phyloP scores from a whole-genome alignment of 2,113 vertebrate genomes.

The Tautogolabrus adspersus region DNA sequence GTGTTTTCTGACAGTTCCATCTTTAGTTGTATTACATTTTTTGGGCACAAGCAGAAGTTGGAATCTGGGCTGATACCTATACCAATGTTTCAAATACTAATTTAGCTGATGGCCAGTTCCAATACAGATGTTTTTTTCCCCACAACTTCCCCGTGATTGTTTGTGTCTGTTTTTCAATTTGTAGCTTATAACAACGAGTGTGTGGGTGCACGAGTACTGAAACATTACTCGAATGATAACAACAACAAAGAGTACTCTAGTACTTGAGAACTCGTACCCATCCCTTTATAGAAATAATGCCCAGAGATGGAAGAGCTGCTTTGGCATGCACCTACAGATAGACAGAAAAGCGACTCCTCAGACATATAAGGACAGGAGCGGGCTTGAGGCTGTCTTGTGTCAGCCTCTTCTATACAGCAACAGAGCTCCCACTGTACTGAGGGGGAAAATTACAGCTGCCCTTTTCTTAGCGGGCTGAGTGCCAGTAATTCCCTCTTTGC shows the following conservation, averaged over 20 bases:
- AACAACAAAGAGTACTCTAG: no score
- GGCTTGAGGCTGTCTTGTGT: slow-evolving; percentile 41
- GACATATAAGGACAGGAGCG: slow-evolving; percentile 75
- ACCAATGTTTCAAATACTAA: no score
- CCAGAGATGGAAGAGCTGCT: slow-evolving; percentile 51
- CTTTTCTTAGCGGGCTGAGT: slow-evolving; percentile 12
- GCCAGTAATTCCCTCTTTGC: slow-evolving; percentile 6
- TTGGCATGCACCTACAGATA: slow-evolving; percentile 57
- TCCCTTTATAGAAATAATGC: slow-evolving; percentile 27
- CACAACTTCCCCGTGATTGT: no score
- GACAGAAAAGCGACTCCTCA: slow-evolving; percentile 54
- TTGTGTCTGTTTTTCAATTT: no score
- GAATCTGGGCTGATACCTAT: neutral
- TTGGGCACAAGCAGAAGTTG: neutral
- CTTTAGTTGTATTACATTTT: neutral
- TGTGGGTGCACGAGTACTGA: no score
- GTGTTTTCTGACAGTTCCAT: neutral
- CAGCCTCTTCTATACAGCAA: slow-evolving; percentile 38
- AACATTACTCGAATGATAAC: no score
- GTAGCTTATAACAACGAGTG: no score
- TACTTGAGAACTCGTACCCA: no score
- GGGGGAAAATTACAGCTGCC: slow-evolving; percentile 29
- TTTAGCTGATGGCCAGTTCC: no score
- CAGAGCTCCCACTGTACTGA: slow-evolving; percentile 20
- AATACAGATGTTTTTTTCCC: no score